Evolutionary conservation across 2,888 invertebrate genomes (phyloP), one percentile per base, ranked within the genome.

Genomic region (Eueremaeus valkanovi): DNA sequence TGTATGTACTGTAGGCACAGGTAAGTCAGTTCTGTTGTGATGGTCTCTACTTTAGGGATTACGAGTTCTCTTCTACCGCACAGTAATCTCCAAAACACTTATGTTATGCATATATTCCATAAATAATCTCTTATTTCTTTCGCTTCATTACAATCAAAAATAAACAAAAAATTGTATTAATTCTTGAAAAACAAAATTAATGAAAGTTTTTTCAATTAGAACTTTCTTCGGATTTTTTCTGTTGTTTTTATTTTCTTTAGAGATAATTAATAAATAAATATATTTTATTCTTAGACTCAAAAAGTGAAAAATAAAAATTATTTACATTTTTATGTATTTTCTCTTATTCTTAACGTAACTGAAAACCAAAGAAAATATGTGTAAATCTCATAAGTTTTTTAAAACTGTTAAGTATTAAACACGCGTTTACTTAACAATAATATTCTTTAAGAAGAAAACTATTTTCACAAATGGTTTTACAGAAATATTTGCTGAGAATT

Each of bases 11-110:
- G n/a, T n/a, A n/a, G 16, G 45, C 45, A 45, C 45, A 45, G 45
- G 45, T 45, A 45, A 45, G 45, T 45, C 31, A 61, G 24, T 61
- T 31, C n/a, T 61, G 61, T 61, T 61, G 5, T 31, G 61, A 27
- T 31, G 61, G 61, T 31, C 61, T 61, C 61, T 27, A 61, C 61
- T 61, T 61, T 61, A 61, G 16, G 33, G 61, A 61, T 61, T 61
- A 61, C 18, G 8, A 61, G 29, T 31, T 61, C 16, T 61, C 31
- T 61, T 61, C 16, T 31, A 61, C 61, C 61, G 61, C 16, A 61
- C 61, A 61, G 61, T 61, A 61, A 61, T 61, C 61, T 61, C 31
- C 3, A 61, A 61, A 61, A 61, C 61, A 8, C 9, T 31, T 61
- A 61, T 18, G 6, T 61, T 29, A 21, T 61, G 61, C 61, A 61